Base-by-base conservation (phyloP, 92 coral and sea anemone genomes). In the Plumapathes pennacea region DNA sequence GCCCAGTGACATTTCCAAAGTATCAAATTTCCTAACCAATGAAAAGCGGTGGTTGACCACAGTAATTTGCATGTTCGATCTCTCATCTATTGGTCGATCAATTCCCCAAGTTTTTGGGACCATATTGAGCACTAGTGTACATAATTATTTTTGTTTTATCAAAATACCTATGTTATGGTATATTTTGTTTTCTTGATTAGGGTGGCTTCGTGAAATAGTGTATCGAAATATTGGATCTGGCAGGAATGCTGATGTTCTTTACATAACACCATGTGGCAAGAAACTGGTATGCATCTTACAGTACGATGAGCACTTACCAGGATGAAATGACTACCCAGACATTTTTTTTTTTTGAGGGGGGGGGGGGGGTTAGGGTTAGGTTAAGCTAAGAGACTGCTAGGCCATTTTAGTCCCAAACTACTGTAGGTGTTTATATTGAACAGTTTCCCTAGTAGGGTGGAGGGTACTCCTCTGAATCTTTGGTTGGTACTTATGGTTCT, bases 131-230 rank as follows among this genome's bases (percentile, higher is more conserved):
- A 34, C 40, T 34, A 8, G 40, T 34, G 40, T n/a, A n/a, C 8
- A 34, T n/a, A 53, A 14, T 26, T 25, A 22, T 32, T 20, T 21
- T 14, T 12, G 4, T 3, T 24, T 32, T 13, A 54, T 12, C 0
- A 32, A 32, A 10, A 10, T 10, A 38, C n/a, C 9, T 39, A 7
- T 10, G 17, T 11, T 23, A 19, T 36, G 9, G 10, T n/a, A 5
- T 20, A 15, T 24, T 14, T 17, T 8, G 23, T 42, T 43, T 37
- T 47, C 15, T 28, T 18, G 12, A 0, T 18, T 23, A 58, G 83
- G 83, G 32, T 76, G 83, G 83, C 56, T 39, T 23, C 56, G 77
- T 19, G 77, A 76, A 38, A 67, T 76, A 38, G 72, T 67, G 50
- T 67, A 59, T 51, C 52, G 18, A 5, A 48, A 76, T 4, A 25